Percentiles rank a stretch among this genome's conserved stretches.
These are phyloP conservation scores for Murina feae DNA, from an alignment of 2,113 vertebrate genomes.

Conservation along the genomic window DNA sequence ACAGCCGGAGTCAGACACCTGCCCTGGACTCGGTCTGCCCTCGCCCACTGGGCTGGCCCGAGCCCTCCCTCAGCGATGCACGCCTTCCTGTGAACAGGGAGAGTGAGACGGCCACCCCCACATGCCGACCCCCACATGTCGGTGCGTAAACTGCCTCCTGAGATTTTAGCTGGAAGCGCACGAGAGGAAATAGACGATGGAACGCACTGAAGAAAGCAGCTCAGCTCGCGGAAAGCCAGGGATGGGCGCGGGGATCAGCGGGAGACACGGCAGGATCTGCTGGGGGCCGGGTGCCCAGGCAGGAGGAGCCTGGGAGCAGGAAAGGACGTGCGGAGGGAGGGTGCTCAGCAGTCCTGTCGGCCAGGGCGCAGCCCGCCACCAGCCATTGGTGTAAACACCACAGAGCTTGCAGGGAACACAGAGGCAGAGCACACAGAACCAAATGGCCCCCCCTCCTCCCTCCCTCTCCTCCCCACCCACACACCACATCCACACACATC, in stretches of 20 bases:
- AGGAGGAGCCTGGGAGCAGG: no score
- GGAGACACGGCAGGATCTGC: fast-evolving
- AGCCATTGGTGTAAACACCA: fast-evolving
- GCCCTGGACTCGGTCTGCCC: neutral
- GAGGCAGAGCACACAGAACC: neutral
- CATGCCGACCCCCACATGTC: fast-evolving
- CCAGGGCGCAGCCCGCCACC: neutral
- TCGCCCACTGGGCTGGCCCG: fast-evolving
- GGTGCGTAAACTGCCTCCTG: fast-evolving
- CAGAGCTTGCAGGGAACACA: neutral
- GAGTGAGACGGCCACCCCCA: fast-evolving
- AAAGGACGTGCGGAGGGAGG: neutral
- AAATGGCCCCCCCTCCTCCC: fast-evolving
- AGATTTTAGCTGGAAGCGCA: fast-evolving
- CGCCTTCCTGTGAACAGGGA: fast-evolving
- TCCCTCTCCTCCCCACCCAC: no score
- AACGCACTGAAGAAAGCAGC: neutral
- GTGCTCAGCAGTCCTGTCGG: fast-evolving
- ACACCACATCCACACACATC: neutral
- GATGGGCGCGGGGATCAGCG: fast-evolving
- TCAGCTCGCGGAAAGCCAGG: neutral
- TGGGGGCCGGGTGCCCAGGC: fast-evolving
- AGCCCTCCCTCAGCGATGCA: neutral
- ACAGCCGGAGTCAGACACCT: fast-evolving
- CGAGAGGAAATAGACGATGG: neutral